A percentile compares a stretch with the other conserved stretches of the same genome.
These are phyloP conservation scores for Nomada ferruginata DNA, from an alignment of 2,888 invertebrate species.

Conservation along the genomic window DNA sequence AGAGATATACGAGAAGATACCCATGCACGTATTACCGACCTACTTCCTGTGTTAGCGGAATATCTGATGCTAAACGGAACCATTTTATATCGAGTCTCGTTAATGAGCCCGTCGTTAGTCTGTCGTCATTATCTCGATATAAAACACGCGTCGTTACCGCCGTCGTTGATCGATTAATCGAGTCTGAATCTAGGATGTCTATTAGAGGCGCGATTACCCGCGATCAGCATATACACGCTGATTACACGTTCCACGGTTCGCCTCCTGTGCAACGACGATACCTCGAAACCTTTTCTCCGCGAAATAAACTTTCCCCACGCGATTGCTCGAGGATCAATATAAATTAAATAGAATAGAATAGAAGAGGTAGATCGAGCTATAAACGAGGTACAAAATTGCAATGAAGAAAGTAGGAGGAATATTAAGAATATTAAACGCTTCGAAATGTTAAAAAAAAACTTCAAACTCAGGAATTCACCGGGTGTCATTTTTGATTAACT, in stretches of 20 bases:
- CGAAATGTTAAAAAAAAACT: no score
- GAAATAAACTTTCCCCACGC: slow-evolving; percentile 17
- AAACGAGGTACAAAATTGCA: neutral
- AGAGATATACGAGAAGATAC: slow-evolving; percentile 58
- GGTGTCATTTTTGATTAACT: no score
- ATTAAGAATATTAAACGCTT: no score
- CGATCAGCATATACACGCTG: slow-evolving; percentile 57
- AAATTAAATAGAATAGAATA: no score
- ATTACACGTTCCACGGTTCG: slow-evolving; percentile 61
- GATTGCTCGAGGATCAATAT: neutral
- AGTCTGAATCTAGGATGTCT: slow-evolving; percentile 66
- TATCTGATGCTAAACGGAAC: slow-evolving; percentile 69
- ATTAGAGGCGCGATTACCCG: slow-evolving; percentile 64
- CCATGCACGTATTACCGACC: slow-evolving; percentile 47
- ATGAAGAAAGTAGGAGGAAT: neutral
- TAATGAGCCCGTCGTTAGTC: slow-evolving; percentile 71
- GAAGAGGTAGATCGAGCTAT: no score
- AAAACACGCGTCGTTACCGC: slow-evolving; percentile 62
- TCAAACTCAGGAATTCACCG: no score
- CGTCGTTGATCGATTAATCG: slow-evolving; percentile 69
- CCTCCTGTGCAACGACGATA: slow-evolving; percentile 32
- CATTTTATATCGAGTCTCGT: slow-evolving; percentile 65
- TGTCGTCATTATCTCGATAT: slow-evolving; percentile 70
- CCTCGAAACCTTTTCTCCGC: slow-evolving; percentile 12
- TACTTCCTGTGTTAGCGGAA: slow-evolving; percentile 65